These are phyloP conservation scores for Pogonomyrmex californicus DNA, from an alignment of 1,140 invertebrate species.

Conservation along the genomic window DNA sequence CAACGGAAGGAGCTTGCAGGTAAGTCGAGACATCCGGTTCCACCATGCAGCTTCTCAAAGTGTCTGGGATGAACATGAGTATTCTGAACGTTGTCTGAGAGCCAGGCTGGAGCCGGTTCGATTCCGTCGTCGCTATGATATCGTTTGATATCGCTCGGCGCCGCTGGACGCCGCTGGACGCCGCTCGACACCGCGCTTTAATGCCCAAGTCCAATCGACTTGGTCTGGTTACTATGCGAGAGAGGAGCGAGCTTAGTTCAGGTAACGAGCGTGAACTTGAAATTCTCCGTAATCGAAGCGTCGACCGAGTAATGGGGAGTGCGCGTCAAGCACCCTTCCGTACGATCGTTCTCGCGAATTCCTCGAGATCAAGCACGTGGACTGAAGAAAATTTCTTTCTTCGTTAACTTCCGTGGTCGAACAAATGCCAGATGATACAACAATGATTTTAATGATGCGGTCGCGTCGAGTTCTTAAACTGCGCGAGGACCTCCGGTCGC, in stretches of 20 bases:
- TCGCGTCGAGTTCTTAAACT: not conserved
- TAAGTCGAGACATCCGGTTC: slow-evolving; percentile 94
- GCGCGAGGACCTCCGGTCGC: not conserved
- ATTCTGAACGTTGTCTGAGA: slow-evolving; percentile 83
- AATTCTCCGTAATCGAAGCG: not conserved
- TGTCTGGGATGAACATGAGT: slow-evolving; percentile 94
- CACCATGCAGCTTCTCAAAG: slow-evolving; percentile 93
- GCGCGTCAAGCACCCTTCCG: not conserved
- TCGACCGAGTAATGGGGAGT: not conserved
- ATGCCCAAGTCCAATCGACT: slow-evolving; percentile 9
- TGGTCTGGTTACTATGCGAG: not conserved
- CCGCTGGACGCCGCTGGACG: slow-evolving; percentile 25
- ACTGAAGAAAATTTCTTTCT: not conserved
- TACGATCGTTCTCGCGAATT: not conserved
- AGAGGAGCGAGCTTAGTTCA: not conserved
- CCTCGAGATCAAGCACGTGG: not conserved
- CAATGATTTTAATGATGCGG: not conserved
- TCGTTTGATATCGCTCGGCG: slow-evolving; percentile 54
- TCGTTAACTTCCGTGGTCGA: not conserved
- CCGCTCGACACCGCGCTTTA: slow-evolving; percentile 14
- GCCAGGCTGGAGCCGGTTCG: slow-evolving; percentile 74
- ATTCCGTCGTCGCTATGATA: slow-evolving; percentile 49
- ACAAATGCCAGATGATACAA: not conserved
- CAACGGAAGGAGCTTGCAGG: slow-evolving; percentile 93
- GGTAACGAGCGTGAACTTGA: not conserved